Evolutionary conservation across 2,113 vertebrate genomes (phyloP), one percentile per base, ranked within the genome.

Genomic region (Calcarius ornatus): DNA sequence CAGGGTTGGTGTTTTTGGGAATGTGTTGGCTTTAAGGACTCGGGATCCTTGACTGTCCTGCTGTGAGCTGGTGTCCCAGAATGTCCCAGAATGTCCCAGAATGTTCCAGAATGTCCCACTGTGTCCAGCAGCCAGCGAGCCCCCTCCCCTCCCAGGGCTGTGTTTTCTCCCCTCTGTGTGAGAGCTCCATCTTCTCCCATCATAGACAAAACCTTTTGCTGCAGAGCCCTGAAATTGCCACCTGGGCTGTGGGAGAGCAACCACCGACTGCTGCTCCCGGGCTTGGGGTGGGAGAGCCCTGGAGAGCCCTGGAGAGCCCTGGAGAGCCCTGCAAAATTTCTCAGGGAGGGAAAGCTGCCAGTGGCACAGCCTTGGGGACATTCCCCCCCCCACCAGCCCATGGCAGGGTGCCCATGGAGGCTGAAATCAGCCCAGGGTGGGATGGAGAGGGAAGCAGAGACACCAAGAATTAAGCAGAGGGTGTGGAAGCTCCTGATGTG

Each of bases 261-360:
- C 13, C 10, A 1, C 27, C 0, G 0, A 22, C 22, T 6, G 2
- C 20, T 51, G 5, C 1, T 54, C n/a, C 48, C 0, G 0, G 40
- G 12, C 21, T 51, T 15, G 40, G 31, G 24, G 18, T 57, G 28
- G 7, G 20, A n/a, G 22, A 53, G 12, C 51, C 30, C 7, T 0
- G 0, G 1, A 64, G 10, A 60, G 2, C 27, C 37, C 37, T 15
- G 4, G 24, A 40, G 48, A 81, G 19, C 51, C 30, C 7, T 0
- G 0, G 1, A 64, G 10, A 60, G 2, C 27, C 37, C 37, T 15
- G 4, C 16, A 35, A 19, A 71, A n/a, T 19, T 43, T 22, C 25
- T 31, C 23, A 43, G 13, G 8, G 54, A 20, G 28, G 33, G 30
- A 75, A 27, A 71, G 8, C 1, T 76, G 57, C 7, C 2, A 4